Conservation (phyloP, 1,140 invertebrate genomes). For the Argopecten irradians region DNA sequence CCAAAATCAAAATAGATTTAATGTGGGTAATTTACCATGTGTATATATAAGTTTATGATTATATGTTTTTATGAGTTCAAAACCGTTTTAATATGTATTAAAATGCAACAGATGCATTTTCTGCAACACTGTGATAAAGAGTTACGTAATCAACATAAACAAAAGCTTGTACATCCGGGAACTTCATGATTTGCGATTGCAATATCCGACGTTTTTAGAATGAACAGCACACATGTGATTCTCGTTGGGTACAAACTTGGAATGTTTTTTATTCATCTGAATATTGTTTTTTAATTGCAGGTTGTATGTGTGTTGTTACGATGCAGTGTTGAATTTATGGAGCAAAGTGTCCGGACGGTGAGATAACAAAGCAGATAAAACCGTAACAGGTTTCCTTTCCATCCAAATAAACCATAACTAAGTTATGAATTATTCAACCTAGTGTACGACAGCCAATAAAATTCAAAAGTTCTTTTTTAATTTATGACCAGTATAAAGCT, state of each 20-base stretch:
- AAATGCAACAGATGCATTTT: too few species aligned
- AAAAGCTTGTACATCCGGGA: background rate
- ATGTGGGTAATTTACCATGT: too few species aligned
- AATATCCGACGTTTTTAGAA: background rate
- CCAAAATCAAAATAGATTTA: too few species aligned
- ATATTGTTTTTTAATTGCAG: background rate
- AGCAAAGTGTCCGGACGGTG: background rate
- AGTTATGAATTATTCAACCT: constrained; percentile 18
- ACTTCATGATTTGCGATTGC: background rate
- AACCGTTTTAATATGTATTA: too few species aligned
- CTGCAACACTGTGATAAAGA: too few species aligned
- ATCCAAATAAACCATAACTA: background rate
- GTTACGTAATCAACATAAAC: too few species aligned
- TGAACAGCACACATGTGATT: background rate
- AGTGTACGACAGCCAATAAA: background rate
- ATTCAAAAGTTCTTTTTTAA: background rate
- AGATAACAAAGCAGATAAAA: background rate
- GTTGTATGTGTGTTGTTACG: background rate
- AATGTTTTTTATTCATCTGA: background rate
- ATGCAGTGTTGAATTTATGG: background rate
- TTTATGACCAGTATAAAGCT: background rate
- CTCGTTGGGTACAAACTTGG: background rate
- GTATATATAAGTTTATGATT: too few species aligned
- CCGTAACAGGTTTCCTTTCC: background rate
- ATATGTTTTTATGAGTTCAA: too few species aligned